Percentiles rank a stretch among this genome's conserved stretches.
Evolutionary conservation across 2,888 invertebrate species (phyloP).

Genomic region (Ferrisia virgata): DNA sequence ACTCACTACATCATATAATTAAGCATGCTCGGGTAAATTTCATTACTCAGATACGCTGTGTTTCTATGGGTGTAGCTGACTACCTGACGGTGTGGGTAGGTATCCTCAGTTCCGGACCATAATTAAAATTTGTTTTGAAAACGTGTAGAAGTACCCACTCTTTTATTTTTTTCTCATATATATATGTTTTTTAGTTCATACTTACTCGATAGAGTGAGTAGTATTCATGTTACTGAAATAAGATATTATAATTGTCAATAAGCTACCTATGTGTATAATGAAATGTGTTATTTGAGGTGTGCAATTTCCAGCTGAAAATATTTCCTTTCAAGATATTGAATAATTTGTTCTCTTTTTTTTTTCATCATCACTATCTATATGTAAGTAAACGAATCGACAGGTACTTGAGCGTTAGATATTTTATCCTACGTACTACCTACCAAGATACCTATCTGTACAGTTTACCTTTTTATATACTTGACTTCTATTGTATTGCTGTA

Average conservation of each 20-base stretch:
- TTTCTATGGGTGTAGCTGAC: neutral
- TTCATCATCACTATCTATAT: too few species aligned
- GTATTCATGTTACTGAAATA: too few species aligned
- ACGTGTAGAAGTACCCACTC: neutral
- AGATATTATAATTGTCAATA: neutral
- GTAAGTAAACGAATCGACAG: too few species aligned
- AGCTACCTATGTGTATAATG: too few species aligned
- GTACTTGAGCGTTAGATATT: too few species aligned
- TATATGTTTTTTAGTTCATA: neutral
- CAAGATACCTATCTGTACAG: too few species aligned
- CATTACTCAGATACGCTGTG: neutral
- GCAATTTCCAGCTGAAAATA: too few species aligned
- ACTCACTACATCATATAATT: constrained; percentile 12
- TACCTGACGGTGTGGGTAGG: too few species aligned
- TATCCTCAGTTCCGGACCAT: neutral
- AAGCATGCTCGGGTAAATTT: constrained; percentile 9
- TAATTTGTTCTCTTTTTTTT: neutral
- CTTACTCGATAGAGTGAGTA: neutral
- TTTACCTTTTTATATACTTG: too few species aligned
- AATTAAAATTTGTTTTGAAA: neutral
- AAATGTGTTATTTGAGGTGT: neutral
- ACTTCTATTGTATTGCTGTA: neutral
- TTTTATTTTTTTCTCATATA: neutral
- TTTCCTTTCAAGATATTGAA: neutral
- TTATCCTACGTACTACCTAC: too few species aligned